Evolutionary conservation across 23 tunicate genomes (phyloP), one percentile per base, ranked within the genome.

Genomic region (Ciona savignyi): DNA sequence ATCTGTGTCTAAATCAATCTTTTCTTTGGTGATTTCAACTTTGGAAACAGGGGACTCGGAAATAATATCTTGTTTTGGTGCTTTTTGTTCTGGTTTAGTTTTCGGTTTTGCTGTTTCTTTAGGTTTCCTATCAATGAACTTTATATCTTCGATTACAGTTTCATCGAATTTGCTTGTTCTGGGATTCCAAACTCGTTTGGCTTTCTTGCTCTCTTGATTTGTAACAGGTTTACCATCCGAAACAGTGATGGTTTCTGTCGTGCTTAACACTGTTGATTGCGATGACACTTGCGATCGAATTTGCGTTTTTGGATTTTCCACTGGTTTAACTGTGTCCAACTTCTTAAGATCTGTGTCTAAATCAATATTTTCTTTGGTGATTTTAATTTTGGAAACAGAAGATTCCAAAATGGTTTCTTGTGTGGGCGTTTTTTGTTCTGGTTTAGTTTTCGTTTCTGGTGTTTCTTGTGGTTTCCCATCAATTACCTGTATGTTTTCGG

Each of bases 111-210:
- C 56, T 6, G 56, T 6, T 42, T 9, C 11, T 42, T 29, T 67
- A 25, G 22, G 29, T 30, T 67, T 67, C 29, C 2, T 6, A 67
- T 26, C 32, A 4, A 3, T 30, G 22, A 67, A 2, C 33, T 26
- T 29, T 29, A 32, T 28, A 51, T 32, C 70, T 71, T 79, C 84
- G n/a, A 79, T 33, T 15, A 70, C 70, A 65, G 65, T 65, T 81
- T 81, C 85, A 26, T 81, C 73, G 73, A 69, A 69, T 33, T 69
- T 69, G 1, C 25, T 21, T 26, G 67, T 81, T 51, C 51, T 67
- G 0, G 86, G 79, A 81, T 81, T 74, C 79, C 79, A 74, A 24
- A 51, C 49, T 49, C 73, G 29, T 67, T 74, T 80, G 27, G 77
- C 49, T 72, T 51, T 72, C 33, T 72, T 72, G 1, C 28, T 49